phyloP scores from a whole-genome alignment of 2,888 invertebrate genomes.

The Mimachlamys varia region DNA sequence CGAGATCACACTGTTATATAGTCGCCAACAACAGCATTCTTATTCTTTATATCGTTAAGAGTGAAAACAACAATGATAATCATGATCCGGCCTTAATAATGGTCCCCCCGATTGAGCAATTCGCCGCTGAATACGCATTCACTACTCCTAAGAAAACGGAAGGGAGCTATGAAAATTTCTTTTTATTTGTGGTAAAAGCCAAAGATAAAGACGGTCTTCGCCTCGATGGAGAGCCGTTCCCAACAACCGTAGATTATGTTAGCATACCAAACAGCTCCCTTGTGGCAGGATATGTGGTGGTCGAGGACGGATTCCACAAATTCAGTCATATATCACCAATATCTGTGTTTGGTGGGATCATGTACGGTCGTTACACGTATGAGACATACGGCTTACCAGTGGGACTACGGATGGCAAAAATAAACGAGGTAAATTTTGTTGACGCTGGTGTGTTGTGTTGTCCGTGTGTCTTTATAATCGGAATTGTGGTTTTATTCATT shows the following conservation, averaged over 20 bases:
- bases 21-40: background rate
- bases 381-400: constrained; percentile 66
- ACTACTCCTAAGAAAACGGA: constrained; percentile 56
- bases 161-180: constrained; percentile 54
- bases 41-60: background rate
- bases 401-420: constrained; percentile 59
- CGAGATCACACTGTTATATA: background rate
- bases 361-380: constrained; percentile 64
- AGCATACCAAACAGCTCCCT: constrained; percentile 51
- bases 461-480: too few relatives aligned
- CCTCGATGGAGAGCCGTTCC: constrained; percentile 49
- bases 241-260: constrained; percentile 42
- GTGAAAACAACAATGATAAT: background rate
- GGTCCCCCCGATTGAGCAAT: constrained; percentile 66
- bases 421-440: constrained; percentile 51
- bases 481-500: background rate
- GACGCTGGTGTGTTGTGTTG: too few relatives aligned
- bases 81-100: constrained; percentile 66
- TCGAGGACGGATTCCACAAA: constrained; percentile 55
- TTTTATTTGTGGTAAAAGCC: constrained; percentile 56
- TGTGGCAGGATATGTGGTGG: constrained; percentile 49
- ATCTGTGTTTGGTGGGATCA: constrained; percentile 60
- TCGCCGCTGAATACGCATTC: constrained; percentile 60
- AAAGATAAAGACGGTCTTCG: constrained; percentile 51
- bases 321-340: constrained; percentile 58